These are phyloP conservation scores for Zeuzera pyrina DNA, from an alignment of 2,888 invertebrate species.

Conservation along the genomic window DNA sequence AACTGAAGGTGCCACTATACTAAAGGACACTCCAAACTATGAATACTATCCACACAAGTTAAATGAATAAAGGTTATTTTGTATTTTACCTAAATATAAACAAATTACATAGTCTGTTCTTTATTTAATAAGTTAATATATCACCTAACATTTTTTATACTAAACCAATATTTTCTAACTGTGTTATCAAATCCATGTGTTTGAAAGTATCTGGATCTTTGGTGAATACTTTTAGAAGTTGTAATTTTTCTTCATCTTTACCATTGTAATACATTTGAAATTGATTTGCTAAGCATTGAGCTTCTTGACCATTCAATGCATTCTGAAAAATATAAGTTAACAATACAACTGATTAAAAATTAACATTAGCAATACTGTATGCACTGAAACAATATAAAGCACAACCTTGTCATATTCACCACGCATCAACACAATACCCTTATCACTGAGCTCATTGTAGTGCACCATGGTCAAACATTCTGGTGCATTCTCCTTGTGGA, in stretches of 20 bases:
- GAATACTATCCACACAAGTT: slow-evolving; percentile 48
- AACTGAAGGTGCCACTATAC: too few species aligned
- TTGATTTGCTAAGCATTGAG: slow-evolving; percentile 89
- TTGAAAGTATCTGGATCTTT: slow-evolving; percentile 82
- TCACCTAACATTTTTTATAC: slow-evolving; percentile 2
- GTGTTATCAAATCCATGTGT: slow-evolving; percentile 85
- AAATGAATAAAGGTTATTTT: slow-evolving; percentile 24
- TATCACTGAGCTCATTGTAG: slow-evolving; percentile 82
- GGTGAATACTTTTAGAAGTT: slow-evolving; percentile 80
- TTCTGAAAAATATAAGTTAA: slow-evolving; percentile 52
- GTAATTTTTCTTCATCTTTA: slow-evolving; percentile 73
- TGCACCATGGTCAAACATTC: slow-evolving; percentile 87
- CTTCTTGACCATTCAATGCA: slow-evolving; percentile 82
- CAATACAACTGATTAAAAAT: background rate
- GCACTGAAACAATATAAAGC: background rate
- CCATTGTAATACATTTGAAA: slow-evolving; percentile 87
- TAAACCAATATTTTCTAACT: slow-evolving; percentile 78
- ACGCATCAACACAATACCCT: slow-evolving; percentile 86
- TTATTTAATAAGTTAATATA: too few species aligned
- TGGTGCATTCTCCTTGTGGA: slow-evolving; percentile 90
- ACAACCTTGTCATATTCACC: slow-evolving; percentile 84
- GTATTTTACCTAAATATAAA: background rate
- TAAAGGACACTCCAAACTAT: slow-evolving; percentile 48
- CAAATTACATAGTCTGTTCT: too few species aligned
- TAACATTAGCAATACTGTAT: background rate